Base-by-base conservation (phyloP, 2,888 invertebrate genomes). In the Lepidochitona cinerea region DNA sequence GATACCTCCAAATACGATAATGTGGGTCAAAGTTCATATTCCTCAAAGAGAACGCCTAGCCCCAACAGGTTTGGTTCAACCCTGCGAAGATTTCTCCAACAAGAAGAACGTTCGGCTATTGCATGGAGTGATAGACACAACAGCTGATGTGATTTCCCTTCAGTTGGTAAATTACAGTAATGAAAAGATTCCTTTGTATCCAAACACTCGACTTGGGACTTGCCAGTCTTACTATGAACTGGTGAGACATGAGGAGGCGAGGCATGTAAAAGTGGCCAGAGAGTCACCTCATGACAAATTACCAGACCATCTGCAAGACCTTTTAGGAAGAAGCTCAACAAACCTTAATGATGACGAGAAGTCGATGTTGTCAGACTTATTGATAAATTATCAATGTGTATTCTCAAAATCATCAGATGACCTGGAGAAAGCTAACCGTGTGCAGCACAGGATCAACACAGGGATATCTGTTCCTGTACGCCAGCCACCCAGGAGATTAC, bases 321-420 rank as follows among this genome's bases (percentile, higher is more conserved):
- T 66, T n/a, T 33, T 66, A 23, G 12, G 3, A 7, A 26, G 33
- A 23, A 29, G 35, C 14, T n/a, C 37, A 37, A 26, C 1, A 23
- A 35, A n/a, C 18, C 66, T 5, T 33, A 35, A 6, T 33, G 1
- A 14, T 14, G 33, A 7, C 35, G 35, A 52, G 18, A 29, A 70
- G 32, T 9, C 26, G 12, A 14, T 29, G 49, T 36, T 70, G 32
- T 2, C 23, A 29, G 18, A 53, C 35, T 7, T 33, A 5, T n/a
- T 70, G 14, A 32, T 53, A 5, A 53, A 70, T 12, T 70, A 53
- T 53, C 35, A 49, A 23, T 49, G 32, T 9, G 32, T 70, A 12
- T 70, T 70, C 32, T 52, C 70, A 23, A 33, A 49, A 12, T 70
- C 70, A 9, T 12, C 23, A 33, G 71, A 71, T 33, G 71, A 71